Base-by-base conservation (phyloP, 2,797 vertebrate species). In the Chaetodon trifasciatus region DNA sequence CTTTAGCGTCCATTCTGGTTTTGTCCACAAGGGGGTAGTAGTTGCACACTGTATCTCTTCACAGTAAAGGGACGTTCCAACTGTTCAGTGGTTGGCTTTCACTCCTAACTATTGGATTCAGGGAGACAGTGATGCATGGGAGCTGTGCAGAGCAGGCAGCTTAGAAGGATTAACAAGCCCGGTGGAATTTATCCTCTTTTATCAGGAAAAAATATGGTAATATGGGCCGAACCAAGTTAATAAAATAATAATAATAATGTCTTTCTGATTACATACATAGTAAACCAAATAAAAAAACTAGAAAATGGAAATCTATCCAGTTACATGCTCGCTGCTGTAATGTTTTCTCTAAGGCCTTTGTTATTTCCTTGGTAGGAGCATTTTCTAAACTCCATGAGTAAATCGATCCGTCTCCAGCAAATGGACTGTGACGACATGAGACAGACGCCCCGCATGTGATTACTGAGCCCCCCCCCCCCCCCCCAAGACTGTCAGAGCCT, bases 361-460 rank as follows among this genome's bases (percentile, higher is more conserved):
- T 94, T 93, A 91, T 90, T 92, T 94, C 90, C 91, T 90, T 65
- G 85, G 78, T 91, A 80, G 92, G 74, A 77, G 86, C 78, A 6
- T 78, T 76, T 76, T 53, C 88, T 88, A 74, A 87, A 79, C 78
- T 88, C 79, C 76, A 75, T 84, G 88, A 88, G 92, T 93, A 93
- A 94, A 93, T 90, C 80, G 92, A 95, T 95, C 92, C 91, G 87
- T 93, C 84, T 91, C 82, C 84, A 61, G 91, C 88, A 95, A 95
- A 96, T 96, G 95, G 93, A 92, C 90, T 93, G 94, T 94, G 92
- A 94, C 94, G 89, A 93, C 92, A 92, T 93, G 89, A 93, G 93
- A 94, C 94, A 91, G 93, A 94, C 89, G 85, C 75, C 88, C 78
- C 68, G 81, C 86, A 79, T 84, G 85, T 94, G 94, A 95, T 94